phyloP scores from a whole-genome alignment of 2,888 invertebrate species.

The Andricus curvator region DNA sequence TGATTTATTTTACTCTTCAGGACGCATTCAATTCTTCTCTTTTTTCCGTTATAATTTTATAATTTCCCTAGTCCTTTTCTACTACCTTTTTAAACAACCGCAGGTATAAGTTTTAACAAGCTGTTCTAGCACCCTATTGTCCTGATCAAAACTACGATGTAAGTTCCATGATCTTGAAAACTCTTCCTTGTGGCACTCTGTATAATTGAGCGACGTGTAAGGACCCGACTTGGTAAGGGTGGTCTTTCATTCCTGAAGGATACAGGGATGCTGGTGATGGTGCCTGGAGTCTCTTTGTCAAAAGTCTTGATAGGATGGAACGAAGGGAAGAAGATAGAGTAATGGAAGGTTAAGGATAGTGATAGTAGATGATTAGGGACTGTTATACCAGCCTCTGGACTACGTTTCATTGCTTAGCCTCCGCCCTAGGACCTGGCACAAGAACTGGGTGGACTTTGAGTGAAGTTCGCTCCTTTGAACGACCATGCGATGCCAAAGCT shows the following conservation, averaged over 20 bases:
- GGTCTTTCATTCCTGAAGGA: conserved; percentile 54
- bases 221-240: neutral
- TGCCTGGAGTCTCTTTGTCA: conserved; percentile 10
- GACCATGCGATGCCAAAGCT: neutral
- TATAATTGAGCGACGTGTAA: conserved; percentile 6
- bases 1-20: neutral
- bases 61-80: too few species aligned
- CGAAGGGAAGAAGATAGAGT: conserved; percentile 12
- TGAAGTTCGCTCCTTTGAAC: conserved; percentile 8
- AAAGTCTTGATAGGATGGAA: conserved; percentile 8
- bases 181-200: neutral
- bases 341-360: conserved; percentile 18
- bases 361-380: conserved; percentile 19
- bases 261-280: conserved; percentile 9
- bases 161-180: conserved; percentile 5
- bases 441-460: conserved; percentile 12
- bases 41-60: too few species aligned
- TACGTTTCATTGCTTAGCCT: conserved; percentile 1
- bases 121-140: neutral
- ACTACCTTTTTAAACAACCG: too few species aligned
- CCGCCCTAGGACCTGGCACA: neutral
- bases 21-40: neutral
- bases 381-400: neutral
- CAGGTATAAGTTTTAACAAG: neutral
- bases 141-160: neutral